Conservation (phyloP, 2,888 invertebrate genomes). For the Polylopha cassiicola region DNA sequence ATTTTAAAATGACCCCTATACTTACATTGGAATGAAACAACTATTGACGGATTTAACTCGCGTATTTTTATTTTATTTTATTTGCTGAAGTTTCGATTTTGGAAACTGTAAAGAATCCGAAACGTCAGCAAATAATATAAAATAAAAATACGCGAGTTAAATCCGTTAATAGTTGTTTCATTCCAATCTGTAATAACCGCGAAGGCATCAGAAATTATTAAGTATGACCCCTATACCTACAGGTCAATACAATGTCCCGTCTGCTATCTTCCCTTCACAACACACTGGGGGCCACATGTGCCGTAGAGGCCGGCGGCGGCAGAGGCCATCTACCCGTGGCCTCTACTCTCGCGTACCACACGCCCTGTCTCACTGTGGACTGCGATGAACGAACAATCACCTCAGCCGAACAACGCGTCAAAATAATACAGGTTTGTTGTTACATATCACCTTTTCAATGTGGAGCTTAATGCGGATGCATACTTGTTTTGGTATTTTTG, state of each 20-base stretch:
- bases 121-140: too few relatives aligned
- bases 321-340: constrained; percentile 90
- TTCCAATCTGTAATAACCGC: too few relatives aligned
- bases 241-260: constrained; percentile 81
- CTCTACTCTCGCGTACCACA: constrained; percentile 81
- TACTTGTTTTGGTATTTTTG: too few relatives aligned
- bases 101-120: too few relatives aligned
- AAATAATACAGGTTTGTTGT: constrained; percentile 60
- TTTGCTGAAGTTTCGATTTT: too few relatives aligned
- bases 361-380: constrained; percentile 90
- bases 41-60: too few relatives aligned
- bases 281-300: constrained; percentile 84
- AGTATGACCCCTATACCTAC: neutral
- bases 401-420: constrained; percentile 81
- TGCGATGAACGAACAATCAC: constrained; percentile 71
- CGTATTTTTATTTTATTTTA: too few relatives aligned
- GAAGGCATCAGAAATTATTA: neutral
- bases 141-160: too few relatives aligned
- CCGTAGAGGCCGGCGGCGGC: constrained; percentile 93
- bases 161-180: too few relatives aligned
- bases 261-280: constrained; percentile 74
- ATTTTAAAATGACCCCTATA: too few relatives aligned
- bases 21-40: too few relatives aligned
- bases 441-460: neutral
- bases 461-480: neutral